Base-by-base conservation (phyloP, 2,888 invertebrate genomes). In the Drosophila paracracens region DNA sequence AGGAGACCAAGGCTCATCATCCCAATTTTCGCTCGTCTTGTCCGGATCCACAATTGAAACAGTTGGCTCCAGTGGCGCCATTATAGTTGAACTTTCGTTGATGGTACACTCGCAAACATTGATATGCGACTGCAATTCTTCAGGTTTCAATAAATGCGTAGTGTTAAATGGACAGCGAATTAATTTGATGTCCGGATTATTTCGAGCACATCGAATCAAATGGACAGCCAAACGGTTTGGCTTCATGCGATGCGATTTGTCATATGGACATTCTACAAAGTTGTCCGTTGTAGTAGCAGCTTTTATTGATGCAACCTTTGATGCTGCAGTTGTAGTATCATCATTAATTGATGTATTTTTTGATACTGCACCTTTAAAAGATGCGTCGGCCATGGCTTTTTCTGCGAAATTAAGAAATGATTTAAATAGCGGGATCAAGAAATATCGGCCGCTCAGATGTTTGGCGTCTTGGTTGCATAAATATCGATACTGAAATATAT, bases 81-180 rank as follows among this genome's bases (percentile, higher is more conserved):
- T 46, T 79, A 74, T 38, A 21, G 72, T 76, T 5, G 80, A 65
- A 6, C 66, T 64, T 33, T 71, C 70, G 1, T 72, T 53, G 64
- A 80, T 11, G 70, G 66, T n/a, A 60, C 79, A 78, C 1, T 85
- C 74, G 36, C 91, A 91, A 1, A 63, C 72, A 0, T 54, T 61
- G 0, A 88, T 76, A 67, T 91, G 91, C 1, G 67, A 40, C 66
- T 67, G 38, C 60, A 76, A 83, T 57, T 95, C 94, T 0, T 94
- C 93, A 43, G 94, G 94, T 0, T 94, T 93, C 0, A 95, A 74
- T 1, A 94, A 76, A 70, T 95, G 95, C 0, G 94, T 94, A 0
- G 92, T 82, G 52, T 95, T 95, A 52, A 95, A 95, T 0, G 95
- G 95, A 66, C 95, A 95, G 11, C 93, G 93, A 1, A 88, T 81